Evolutionary conservation across 2,113 vertebrate species (phyloP), one percentile per base, ranked within the genome.

Genomic region (Xyliphius kryptos): DNA sequence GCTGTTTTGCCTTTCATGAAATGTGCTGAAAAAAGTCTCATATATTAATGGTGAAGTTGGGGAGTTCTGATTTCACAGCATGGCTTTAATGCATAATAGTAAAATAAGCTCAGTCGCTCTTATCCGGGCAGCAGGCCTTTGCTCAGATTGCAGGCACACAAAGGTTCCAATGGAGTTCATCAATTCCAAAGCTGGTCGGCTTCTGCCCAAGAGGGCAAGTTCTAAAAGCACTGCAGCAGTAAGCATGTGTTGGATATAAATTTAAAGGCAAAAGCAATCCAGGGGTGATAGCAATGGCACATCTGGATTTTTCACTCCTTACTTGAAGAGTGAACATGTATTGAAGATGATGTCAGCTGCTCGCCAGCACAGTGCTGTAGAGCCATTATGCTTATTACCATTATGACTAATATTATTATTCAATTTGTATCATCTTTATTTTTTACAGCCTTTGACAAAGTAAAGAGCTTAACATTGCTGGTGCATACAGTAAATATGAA

Each of bases 221-320:
- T 74, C 47, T 62, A n/a, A 68, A 74, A n/a, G 66, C 51, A 69
- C 56, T 22, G 53, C 68, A 74, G 63, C 75, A 74, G 70, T 44
- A 53, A 65, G 72, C 52, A 68, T 61, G 48, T 46, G 54, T 56
- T 59, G 78, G 68, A 77, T 76, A 76, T 75, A 81, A 81, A 79
- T 81, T 78, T 80, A 74, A 67, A 74, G 70, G 72, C 70, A 61
- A 40, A 71, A 77, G 67, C 61, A 47, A 36, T 73, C 67, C 78
- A 77, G 74, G 41, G 67, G 71, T 76, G 70, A 78, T 66, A 70
- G 72, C 58, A 59, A 66, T 32, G 63, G 57, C 80, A 83, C 81
- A 85, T 83, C 79, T 84, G 84, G 79, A 79, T 74, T 69, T 77
- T 57, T 62, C 53, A 48, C 55, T 61, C 58, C 20, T 36, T 38